Base-by-base conservation (phyloP, 2,113 vertebrate genomes). In the Mastomys natalensis region DNA sequence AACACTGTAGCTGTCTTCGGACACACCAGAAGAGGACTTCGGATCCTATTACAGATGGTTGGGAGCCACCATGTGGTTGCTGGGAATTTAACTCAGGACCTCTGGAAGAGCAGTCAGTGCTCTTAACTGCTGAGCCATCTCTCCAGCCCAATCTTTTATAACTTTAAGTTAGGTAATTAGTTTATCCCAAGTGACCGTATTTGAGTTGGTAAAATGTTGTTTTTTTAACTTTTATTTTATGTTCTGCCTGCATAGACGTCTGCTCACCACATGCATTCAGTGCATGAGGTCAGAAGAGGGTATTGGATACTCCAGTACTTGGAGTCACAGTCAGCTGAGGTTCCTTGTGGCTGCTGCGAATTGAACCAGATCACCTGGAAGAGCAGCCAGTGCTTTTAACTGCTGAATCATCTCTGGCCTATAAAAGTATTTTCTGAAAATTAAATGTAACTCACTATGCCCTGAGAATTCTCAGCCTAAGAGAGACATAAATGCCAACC, bases 351-450 rank as follows among this genome's bases (percentile, higher is more conserved):
- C 1, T 31, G 40, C 58, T 64, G 40, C 4, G 37, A 64, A 43
- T 2, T 85, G 26, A 85, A 64, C 8, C 22, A 45, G 58, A 24
- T 43, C 26, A 26, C 3, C 26, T 85, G 81, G 40, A 84, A 84
- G 58, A 62, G 26, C n/a, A 62, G 15, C 22, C 81, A 45, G 58
- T 31, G 81, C n/a, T 85, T 43, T 43, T 31, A 64, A 29, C 58
- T 62, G 24, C 24, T 45, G 81, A 62, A 31, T 29, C 40, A 64
- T 64, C 34, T 45, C 58, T 43, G 29, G 15, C 8, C 40, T 64
- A 2, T 21, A 64, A 62, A 34, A 96, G 88, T 68, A 58, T 92
- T 90, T 24, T 92, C 29, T 85, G 64, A 85, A 90, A 94, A 82
- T 74, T 80, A 89, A 45, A 22, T 60, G 43, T 51, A 95, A 94